Base-by-base conservation (phyloP, 2,888 invertebrate species). In the Drosophila putrida region DNA sequence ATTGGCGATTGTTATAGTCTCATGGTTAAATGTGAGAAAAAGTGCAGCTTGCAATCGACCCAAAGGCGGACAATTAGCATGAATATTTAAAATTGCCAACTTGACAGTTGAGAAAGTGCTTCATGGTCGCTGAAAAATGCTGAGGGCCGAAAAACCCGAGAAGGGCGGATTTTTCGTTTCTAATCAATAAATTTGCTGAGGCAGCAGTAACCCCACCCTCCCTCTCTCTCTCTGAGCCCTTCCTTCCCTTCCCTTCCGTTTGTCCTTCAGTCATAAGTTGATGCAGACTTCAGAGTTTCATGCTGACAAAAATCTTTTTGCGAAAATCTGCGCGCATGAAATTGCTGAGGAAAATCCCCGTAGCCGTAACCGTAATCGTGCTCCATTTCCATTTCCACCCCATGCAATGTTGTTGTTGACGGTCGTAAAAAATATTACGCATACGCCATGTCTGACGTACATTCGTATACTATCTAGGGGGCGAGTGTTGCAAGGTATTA, bases 61-160 rank as follows among this genome's bases (percentile, higher is more conserved):
- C 76, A 53, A 60, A 55, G 60, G 70, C 55, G 51, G 39, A 60
- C 88, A 89, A 83, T 83, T 89, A 83, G 70, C 82, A 81, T 89
- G 72, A 83, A 89, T 83, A 75, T 87, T 83, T 73, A 61, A 87
- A 87, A 83, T 73, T 70, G 78, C 89, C 57, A 75, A 66, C 67
- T 79, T 72, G 65, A 69, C 85, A 68, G 57, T 74, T 64, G 68
- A 68, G 38, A 71, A 80, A 75, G 58, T 67, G 61, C 71, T 75
- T 57, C 54, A 75, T 47, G 36, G 60, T 61, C 69, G 51, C 50
- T 55, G 43, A 44, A 49, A 76, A 71, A 25, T 74, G 64, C 53
- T 55, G 55, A 36, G n/a, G 58, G 61, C 36, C 43, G 25, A 41
- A 50, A 38, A 38, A 38, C 6, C 6, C n/a, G n/a, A 11, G 36